Evolutionary conservation across 2,888 invertebrate species (phyloP).

Genomic region (Ectemnius lituratus): DNA sequence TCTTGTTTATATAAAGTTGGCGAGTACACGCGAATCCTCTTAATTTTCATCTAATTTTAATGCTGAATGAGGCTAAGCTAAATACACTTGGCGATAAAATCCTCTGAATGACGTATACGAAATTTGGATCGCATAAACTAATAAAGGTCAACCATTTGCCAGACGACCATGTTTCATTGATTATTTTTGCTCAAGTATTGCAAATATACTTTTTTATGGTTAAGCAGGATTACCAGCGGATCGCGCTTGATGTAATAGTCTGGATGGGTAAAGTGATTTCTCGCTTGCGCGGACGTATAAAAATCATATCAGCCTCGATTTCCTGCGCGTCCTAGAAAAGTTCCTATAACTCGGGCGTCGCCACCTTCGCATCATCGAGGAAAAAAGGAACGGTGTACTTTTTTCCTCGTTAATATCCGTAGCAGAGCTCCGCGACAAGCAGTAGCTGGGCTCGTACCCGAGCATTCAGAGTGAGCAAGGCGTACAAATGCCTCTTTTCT

Average conservation of each 20-base stretch:
- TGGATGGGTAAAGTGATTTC: constrained; percentile 14
- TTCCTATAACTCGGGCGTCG: constrained; percentile 24
- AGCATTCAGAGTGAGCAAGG: constrained; percentile 18
- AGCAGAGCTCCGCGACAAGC: constrained; percentile 34
- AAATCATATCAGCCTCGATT: constrained; percentile 57
- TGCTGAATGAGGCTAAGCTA: too few relatives aligned
- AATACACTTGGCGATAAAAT: too few relatives aligned
- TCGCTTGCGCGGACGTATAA: constrained; percentile 31
- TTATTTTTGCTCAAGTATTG: neutral
- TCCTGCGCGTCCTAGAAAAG: constrained; percentile 41
- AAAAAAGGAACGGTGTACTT: constrained; percentile 30
- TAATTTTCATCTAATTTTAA: too few relatives aligned
- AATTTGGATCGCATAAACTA: too few relatives aligned
- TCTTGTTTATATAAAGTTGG: too few relatives aligned
- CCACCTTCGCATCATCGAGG: constrained; percentile 17
- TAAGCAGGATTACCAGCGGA: constrained; percentile 41
- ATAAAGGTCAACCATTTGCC: neutral
- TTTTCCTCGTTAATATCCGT: constrained; percentile 50
- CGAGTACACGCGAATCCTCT: too few relatives aligned
- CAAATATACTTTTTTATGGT: constrained; percentile 11
- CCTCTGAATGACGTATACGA: too few relatives aligned
- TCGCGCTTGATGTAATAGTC: constrained; percentile 40
- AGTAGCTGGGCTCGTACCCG: neutral
- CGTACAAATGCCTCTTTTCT: constrained; percentile 29
- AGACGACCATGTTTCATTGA: neutral